Evolutionary conservation across 1,140 invertebrate genomes (phyloP), one percentile per base, ranked within the genome.

Genomic region (Trachymyrmex septentrionalis): DNA sequence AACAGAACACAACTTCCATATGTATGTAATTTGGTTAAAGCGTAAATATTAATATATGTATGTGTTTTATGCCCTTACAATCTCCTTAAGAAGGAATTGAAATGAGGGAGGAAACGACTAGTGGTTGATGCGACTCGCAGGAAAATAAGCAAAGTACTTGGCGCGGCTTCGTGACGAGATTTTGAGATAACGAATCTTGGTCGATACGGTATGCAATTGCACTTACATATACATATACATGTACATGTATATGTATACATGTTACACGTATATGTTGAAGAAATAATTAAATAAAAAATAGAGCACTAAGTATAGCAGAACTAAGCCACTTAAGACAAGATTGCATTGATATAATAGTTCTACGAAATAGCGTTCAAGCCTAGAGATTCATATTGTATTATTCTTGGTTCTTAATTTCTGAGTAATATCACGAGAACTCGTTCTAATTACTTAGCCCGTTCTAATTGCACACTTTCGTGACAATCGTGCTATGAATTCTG

Each of bases 121-220:
- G 30, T 9, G 19, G 44, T 53, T 48, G 53, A 24, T 59, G n/a
- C 59, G 48, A 27, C 24, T 61, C 50, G 71, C 30, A 34, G 57
- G 67, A 71, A 85, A 57, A 85, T 84, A 50, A 53, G 10, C 30
- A 34, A 34, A 76, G 63, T 63, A 71, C 71, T 64, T 84, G 80
- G 80, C 80, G 77, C 69, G 76, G 63, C 61, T 88, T 63, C 80
- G 53, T 48, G 53, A 73, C 67, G 80, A 73, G 80, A 84, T 84
- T 84, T 84, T 84, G n/a, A 27, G 57, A 84, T 75, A 73, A 84
- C 55, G 80, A 84, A 84, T 50, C 55, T 84, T 84, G 80, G 69
- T 38, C 24, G 78, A 50, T 38, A 24, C 55, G 80, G 44, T 73
- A 73, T 30, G 30, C 30, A 30, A 30, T 84, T 61, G 24, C 30